Evolutionary conservation across 2,113 vertebrate species (phyloP).

Genomic region (Lophura nycthemera): DNA sequence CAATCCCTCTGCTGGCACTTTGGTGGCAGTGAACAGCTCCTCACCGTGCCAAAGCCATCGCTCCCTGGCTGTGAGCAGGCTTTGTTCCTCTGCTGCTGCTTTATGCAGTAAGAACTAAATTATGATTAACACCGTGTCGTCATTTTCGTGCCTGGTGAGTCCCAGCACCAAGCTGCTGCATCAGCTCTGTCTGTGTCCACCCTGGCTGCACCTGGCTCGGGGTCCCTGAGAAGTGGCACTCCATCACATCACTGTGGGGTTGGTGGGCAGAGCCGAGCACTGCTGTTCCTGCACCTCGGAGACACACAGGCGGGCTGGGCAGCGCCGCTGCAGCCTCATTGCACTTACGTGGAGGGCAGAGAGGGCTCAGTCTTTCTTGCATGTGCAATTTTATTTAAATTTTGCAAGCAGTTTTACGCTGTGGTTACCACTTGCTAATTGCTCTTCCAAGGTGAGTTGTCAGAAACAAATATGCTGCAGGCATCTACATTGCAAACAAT

Average conservation of each 20-base stretch:
- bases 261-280: rapidly evolving
- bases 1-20: constrained; percentile 31
- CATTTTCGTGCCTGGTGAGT: constrained; percentile 56
- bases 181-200: constrained; percentile 3
- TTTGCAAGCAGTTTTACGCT: not conserved
- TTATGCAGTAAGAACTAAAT: constrained; percentile 46
- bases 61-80: constrained; percentile 27
- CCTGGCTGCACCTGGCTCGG: not conserved
- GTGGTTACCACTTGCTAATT: not conserved
- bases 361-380: not conserved
- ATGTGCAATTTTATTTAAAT: not conserved
- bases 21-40: not conserved
- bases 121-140: constrained; percentile 25
- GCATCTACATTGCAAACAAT: not conserved
- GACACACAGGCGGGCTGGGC: not conserved
- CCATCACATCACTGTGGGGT: not conserved
- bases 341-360: not conserved
- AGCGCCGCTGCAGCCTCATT: not conserved
- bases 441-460: not conserved
- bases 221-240: not conserved
- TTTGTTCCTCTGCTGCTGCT: constrained; percentile 7
- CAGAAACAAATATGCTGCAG: not conserved
- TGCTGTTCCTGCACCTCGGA: not conserved
- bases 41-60: constrained; percentile 10
- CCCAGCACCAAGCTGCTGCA: constrained; percentile 15